Base-by-base conservation (phyloP, 30 jellyfish, hydroid and myxozoan species). In the Catostylus mosaicus region DNA sequence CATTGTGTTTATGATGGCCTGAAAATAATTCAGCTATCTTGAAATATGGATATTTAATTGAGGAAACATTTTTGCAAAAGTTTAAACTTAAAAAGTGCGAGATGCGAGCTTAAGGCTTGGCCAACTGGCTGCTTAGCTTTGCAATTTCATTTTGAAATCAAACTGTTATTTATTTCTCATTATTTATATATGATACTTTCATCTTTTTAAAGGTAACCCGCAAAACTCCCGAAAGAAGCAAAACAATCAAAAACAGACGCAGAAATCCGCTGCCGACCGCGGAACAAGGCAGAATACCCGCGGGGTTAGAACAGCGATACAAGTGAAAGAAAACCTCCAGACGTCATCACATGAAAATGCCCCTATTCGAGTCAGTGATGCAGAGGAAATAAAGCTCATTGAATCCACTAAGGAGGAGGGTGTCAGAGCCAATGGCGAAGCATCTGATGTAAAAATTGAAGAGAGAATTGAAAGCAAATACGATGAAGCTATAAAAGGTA, bases 201-300 rank as follows among this genome's bases (percentile, higher is more conserved):
- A 5, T 40, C 54, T 24, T 27, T 59, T 4, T 27, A 7, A 59
- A 59, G 71, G 71, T 59, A 59, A 59, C 12, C 26, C 71, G n/a
- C 71, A n/a, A 27, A 59, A 59, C 19, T 5, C 71, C 26, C 71
- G 71, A 36, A 59, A 59, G 19, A 52, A 20, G 27, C 67, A 52
- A 52, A 20, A 10, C 33, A 59, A 59, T 27, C 71, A 23, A 23
- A 59, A 23, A 18, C 71, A 59, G 38, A 18, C 38, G 0, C 71
- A 59, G 38, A 59, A 59, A 23, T 59, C 71, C n/a, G 24, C 24
- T 6, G 18, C 0, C 14, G 71, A 59, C 37, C 71, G 71, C 71
- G 71, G 71, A 6, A 26, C 71, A 59, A 59, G 38, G 38, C 71
- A 59, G 38, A 59, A 59, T 24, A 23, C 40, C 19, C 71, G 71